phyloP scores from a whole-genome alignment of 2,113 vertebrate species.

The Hylia prasina region DNA sequence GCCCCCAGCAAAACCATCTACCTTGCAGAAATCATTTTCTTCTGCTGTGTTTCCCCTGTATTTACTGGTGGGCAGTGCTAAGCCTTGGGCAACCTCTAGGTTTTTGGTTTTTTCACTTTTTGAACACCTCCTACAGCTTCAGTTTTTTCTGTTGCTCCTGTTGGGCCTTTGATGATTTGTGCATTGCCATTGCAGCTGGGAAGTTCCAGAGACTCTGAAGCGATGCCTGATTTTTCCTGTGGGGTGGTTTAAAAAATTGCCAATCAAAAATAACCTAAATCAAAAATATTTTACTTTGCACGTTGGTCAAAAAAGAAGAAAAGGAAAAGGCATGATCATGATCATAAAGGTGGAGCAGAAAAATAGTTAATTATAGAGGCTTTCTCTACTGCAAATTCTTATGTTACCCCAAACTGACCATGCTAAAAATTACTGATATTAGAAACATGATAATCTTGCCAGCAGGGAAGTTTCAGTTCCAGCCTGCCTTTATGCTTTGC shows the following conservation, averaged over 20 bases:
- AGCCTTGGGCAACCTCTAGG: background rate
- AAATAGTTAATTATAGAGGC: background rate
- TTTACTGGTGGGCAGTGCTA: background rate
- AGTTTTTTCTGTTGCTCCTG: background rate
- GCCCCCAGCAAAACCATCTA: background rate
- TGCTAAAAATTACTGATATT: background rate
- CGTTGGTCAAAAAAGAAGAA: background rate
- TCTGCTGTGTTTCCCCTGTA: background rate
- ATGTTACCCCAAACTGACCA: background rate
- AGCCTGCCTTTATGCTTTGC: background rate
- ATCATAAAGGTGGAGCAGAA: background rate
- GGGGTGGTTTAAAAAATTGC: background rate
- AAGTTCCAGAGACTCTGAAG: background rate
- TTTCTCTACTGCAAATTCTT: background rate
- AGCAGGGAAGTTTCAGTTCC: background rate
- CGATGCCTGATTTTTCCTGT: background rate
- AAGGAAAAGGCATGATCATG: fast-evolving
- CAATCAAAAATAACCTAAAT: background rate
- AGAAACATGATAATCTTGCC: background rate
- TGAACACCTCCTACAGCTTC: background rate
- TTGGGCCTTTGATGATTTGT: background rate
- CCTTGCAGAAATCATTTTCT: background rate
- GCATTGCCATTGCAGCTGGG: background rate
- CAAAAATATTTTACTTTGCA: background rate
- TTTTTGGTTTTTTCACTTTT: background rate